A percentile compares a stretch with the other conserved stretches of the same genome.
Evolutionary conservation across 2,113 vertebrate species (phyloP).

Genomic region (Sphyrna mokarran): DNA sequence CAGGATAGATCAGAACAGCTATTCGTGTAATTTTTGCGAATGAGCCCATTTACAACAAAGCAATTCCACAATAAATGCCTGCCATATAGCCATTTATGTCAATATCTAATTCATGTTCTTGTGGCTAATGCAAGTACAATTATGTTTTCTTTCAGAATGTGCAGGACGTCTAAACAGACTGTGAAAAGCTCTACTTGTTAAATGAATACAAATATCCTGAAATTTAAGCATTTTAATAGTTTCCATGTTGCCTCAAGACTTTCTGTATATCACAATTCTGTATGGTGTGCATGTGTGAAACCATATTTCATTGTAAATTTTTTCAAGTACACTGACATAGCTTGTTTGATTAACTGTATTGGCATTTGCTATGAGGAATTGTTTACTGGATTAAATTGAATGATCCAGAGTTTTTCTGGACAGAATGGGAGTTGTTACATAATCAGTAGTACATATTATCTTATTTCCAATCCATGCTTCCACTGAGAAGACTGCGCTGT

Average conservation of each 20-base stretch:
- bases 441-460: background rate
- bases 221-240: background rate
- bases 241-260: background rate
- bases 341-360: background rate
- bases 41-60: background rate
- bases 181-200: background rate
- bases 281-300: background rate
- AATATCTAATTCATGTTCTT: background rate
- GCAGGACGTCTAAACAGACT: background rate
- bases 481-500: background rate
- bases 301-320: background rate
- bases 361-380: background rate
- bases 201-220: background rate
- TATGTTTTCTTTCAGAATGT: conserved; percentile 16
- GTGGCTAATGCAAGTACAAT: background rate
- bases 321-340: background rate
- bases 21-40: background rate
- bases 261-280: background rate
- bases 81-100: background rate
- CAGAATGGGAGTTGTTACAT: background rate
- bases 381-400: background rate
- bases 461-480: background rate
- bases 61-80: background rate
- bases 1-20: background rate
- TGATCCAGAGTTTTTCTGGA: background rate